Conservation (phyloP, 2,797 vertebrate species). For the Galaxias olidus region DNA sequence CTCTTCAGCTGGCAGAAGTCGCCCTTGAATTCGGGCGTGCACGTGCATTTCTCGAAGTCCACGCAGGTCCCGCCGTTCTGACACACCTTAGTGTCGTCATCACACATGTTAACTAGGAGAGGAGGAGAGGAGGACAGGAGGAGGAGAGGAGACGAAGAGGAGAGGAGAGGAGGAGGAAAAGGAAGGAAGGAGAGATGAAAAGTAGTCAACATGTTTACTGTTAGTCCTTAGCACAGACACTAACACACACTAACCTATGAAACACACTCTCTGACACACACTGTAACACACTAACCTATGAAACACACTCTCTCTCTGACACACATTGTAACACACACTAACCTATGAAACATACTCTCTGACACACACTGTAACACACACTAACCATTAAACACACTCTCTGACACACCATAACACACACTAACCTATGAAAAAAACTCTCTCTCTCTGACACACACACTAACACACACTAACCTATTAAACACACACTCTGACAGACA, state of each 20-base stretch:
- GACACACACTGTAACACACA: neutral
- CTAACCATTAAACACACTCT: neutral
- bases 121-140: neutral
- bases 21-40: slow-evolving; percentile 77
- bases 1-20: slow-evolving; percentile 77
- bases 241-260: no score
- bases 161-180: neutral
- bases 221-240: no score
- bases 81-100: slow-evolving; percentile 81
- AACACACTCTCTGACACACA: neutral
- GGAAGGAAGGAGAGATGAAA: no score
- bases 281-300: neutral
- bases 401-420: neutral
- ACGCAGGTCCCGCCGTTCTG: slow-evolving; percentile 85
- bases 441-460: neutral
- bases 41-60: slow-evolving; percentile 83
- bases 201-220: no score
- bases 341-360: no score
- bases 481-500: neutral
- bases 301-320: neutral
- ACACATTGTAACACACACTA: neutral
- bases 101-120: slow-evolving; percentile 79
- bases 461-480: neutral
- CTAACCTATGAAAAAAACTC: neutral
- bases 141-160: neutral